A percentile compares a stretch with the other conserved stretches of the same genome.
These are phyloP conservation scores for Pseudanteris insignis DNA, from an alignment of 2,888 invertebrate genomes.

Conservation along the genomic window DNA sequence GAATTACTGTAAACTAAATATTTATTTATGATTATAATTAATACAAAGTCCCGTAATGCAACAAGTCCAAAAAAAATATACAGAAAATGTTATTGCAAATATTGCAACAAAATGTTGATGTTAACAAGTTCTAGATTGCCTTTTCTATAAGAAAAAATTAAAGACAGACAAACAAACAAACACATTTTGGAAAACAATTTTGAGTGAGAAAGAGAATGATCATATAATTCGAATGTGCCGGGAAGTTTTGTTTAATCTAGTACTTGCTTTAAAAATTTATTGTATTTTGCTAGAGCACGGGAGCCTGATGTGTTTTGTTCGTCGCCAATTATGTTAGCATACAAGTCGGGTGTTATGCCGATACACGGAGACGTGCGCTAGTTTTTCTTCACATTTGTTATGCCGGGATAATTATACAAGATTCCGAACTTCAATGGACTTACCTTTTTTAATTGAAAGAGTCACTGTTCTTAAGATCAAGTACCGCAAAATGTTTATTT, in stretches of 20 bases:
- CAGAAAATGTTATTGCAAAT: too few species aligned
- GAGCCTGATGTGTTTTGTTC: slow-evolving; percentile 44
- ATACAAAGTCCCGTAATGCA: too few species aligned
- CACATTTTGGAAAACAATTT: too few species aligned
- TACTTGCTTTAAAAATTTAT: slow-evolving; percentile 43
- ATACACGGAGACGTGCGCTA: slow-evolving; percentile 33
- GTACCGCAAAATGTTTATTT: too few species aligned
- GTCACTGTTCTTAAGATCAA: slow-evolving; percentile 18
- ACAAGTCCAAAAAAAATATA: too few species aligned
- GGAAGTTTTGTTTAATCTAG: slow-evolving; percentile 19
- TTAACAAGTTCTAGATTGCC: too few species aligned
- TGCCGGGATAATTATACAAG: slow-evolving; percentile 21
- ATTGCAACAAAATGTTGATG: too few species aligned
- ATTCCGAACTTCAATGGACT: slow-evolving; percentile 28
- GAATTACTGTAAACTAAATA: too few species aligned
- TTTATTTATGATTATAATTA: too few species aligned
- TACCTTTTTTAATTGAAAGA: slow-evolving; percentile 36
- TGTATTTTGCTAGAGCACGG: slow-evolving; percentile 46
- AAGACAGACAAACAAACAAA: too few species aligned
- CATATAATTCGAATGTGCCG: slow-evolving; percentile 14
- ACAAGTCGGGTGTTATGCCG: slow-evolving; percentile 32
- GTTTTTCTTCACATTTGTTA: slow-evolving; percentile 34
- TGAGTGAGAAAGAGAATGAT: too few species aligned
- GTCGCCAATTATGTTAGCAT: slow-evolving; percentile 44
- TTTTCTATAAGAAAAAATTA: too few species aligned